Conservation (phyloP, 35 echinoderm and acorn worm species). For the Heliocidaris tuberculata region DNA sequence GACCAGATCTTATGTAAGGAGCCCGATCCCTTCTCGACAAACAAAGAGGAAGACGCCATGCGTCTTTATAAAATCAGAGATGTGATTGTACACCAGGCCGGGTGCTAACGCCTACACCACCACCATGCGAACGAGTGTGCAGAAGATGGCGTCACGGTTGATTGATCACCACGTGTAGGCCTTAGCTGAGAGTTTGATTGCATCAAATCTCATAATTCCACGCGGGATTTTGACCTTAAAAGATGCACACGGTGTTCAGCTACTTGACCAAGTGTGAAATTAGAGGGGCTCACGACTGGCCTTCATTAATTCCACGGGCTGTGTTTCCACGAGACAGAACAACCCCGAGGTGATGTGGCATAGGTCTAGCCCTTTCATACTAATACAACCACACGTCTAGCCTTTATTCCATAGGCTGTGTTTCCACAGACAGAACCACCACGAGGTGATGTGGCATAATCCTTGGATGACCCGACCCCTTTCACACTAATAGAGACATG, state of each 20-base stretch:
- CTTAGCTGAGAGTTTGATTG: background rate
- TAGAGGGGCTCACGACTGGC: background rate
- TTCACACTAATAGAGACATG: no score
- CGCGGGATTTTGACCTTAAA: background rate
- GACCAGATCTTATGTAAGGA: background rate
- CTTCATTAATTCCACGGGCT: background rate
- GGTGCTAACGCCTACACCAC: constrained; percentile 6
- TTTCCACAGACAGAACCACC: no score
- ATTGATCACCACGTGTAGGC: background rate
- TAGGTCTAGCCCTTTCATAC: background rate
- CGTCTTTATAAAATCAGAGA: no score
- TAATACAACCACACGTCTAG: no score
- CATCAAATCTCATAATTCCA: constrained; percentile 17
- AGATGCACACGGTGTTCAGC: background rate
- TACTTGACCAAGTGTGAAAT: background rate
- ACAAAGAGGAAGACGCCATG: background rate
- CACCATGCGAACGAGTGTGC: background rate
- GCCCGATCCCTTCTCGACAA: background rate
- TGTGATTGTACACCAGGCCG: background rate
- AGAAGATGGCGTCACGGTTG: background rate
- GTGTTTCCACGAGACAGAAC: background rate
- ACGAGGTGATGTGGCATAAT: no score
- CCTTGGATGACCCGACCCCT: no score
- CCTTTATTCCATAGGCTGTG: no score
- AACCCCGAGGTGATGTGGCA: background rate